Base-by-base conservation (phyloP, 2,113 vertebrate genomes). In the Syngnathus floridae region DNA sequence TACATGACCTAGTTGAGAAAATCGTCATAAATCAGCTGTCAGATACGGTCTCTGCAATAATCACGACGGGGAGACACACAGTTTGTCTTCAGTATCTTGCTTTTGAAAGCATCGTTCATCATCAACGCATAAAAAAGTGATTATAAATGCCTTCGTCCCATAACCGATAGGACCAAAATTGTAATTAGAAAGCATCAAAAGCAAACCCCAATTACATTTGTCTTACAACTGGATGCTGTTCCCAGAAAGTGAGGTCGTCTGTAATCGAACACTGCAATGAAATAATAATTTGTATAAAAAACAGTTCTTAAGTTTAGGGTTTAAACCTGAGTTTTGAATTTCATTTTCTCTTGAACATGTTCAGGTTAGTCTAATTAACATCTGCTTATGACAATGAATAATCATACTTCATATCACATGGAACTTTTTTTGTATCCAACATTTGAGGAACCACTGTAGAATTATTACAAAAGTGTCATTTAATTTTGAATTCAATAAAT, bases 401-500 rank as follows among this genome's bases (percentile, higher is more conserved):
- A 31, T 31, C 26, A 31, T 31, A 31, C 26, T 31, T 19, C 17
- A 21, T 19, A 51, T 51, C 17, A 51, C 48, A 51, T 51, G 17
- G 48, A 9, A 21, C 7, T 31, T 31, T 51, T 19, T n/a, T 51
- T 51, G 48, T 51, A 16, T 51, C 48, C 48, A 51, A 21, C 19
- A 6, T n/a, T 51, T 9, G 19, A 22, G 11, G 51, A 8, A 22
- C 10, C 4, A 26, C 10, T 12, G 21, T 54, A 31, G 4, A 35
- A 35, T 35, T 56, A 35, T 14, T 7, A 8, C 21, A 43, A 14
- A 43, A 8, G 16, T 26, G 6, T 8, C 0, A 41, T 41, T 22
- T 21, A 26, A 61, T 26, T 70, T 61, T 67, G 7, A 31, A 41
- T 77, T 66, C 60, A 41, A 46, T 71, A 36, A 66, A 40, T 8